Evolutionary conservation across 2,797 vertebrate species (phyloP).

Genomic region (Coendou prehensilis): DNA sequence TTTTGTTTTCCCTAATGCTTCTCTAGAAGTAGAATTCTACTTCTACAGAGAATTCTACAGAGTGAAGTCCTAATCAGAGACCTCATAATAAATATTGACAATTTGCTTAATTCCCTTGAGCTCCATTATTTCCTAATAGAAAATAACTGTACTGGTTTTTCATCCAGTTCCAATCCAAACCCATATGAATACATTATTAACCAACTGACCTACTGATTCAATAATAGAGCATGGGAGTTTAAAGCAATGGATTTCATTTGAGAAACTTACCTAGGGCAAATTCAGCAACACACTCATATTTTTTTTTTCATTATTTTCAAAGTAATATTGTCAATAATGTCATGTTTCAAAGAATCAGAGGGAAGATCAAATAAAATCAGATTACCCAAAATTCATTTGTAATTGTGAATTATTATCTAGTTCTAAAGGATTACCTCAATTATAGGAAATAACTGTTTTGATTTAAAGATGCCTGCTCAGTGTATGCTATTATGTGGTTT

Average conservation of each 20-base stretch:
- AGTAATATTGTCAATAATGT: conserved; percentile 14
- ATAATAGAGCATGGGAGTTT: background rate
- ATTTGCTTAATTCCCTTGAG: conserved; percentile 40
- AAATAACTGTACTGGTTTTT: background rate
- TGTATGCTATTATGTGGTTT: background rate
- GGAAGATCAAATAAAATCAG: background rate
- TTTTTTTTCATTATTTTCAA: conserved; percentile 48
- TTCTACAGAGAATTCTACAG: background rate
- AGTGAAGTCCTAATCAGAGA: conserved; percentile 32
- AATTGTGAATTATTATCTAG: background rate
- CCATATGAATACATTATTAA: background rate
- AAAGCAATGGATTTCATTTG: background rate
- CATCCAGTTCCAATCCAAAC: background rate
- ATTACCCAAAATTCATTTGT: conserved; percentile 20
- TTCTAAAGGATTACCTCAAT: background rate
- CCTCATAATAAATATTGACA: conserved; percentile 59
- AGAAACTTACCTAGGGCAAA: background rate
- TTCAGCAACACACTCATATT: background rate
- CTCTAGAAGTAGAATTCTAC: background rate
- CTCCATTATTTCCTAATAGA: background rate
- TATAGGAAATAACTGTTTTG: background rate
- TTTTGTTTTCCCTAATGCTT: conserved; percentile 27
- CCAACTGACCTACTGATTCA: background rate
- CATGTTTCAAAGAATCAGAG: conserved; percentile 24
- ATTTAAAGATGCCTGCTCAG: background rate